Conservation (phyloP, 1,140 invertebrate genomes). For the Latrodectus geometricus region DNA sequence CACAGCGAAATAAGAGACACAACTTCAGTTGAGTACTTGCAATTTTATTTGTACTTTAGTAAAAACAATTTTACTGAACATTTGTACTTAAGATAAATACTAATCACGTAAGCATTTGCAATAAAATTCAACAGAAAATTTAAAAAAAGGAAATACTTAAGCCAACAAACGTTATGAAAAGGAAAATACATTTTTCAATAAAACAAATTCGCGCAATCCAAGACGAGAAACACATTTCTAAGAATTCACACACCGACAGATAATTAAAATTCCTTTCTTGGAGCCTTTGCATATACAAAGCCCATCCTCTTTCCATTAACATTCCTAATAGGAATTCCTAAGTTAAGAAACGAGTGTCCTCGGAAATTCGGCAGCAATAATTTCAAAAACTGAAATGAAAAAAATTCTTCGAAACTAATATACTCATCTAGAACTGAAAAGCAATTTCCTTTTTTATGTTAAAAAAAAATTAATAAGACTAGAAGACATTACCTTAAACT, state of each 20-base stretch:
- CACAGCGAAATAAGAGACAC: too few relatives aligned
- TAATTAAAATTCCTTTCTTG: conserved; percentile 5
- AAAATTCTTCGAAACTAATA: background rate
- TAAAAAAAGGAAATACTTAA: conserved; percentile 3
- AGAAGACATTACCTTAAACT: too few relatives aligned
- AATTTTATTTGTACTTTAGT: too few relatives aligned
- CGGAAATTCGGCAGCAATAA: background rate
- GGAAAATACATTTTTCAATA: background rate
- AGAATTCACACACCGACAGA: background rate
- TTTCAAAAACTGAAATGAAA: background rate
- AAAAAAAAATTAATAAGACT: too few relatives aligned
- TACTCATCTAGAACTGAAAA: background rate
- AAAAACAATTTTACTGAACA: too few relatives aligned
- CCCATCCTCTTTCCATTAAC: background rate
- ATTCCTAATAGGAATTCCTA: background rate
- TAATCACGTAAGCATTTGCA: too few relatives aligned
- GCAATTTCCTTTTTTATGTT: too few relatives aligned
- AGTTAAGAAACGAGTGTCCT: background rate
- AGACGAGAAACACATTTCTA: background rate
- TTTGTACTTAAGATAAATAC: too few relatives aligned
- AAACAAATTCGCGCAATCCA: background rate
- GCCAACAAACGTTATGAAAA: background rate
- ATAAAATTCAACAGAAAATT: too few relatives aligned
- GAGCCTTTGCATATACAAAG: background rate
- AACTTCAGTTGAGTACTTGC: too few relatives aligned